Evolutionary conservation across 1,140 invertebrate species (phyloP), one percentile per base, ranked within the genome.

Genomic region (Palaemon carinicauda): DNA sequence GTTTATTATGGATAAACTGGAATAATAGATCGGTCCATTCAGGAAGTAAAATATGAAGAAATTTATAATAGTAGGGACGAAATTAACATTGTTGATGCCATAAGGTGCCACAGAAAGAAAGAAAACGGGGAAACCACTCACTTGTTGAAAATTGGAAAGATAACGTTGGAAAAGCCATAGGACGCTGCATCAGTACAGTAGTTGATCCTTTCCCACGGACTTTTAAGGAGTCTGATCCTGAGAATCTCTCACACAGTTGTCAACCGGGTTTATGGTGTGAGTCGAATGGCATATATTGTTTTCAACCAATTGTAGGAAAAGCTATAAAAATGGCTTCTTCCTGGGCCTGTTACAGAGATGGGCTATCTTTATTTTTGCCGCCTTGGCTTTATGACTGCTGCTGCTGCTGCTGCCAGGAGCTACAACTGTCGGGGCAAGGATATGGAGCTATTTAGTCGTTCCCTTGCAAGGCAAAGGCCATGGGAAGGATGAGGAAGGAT

Each of bases 251-350:
- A 80, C 77, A 73, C 56, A 74, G 84, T 85, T 85, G 82, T 79
- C 74, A 69, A 60, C 60, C 29, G 41, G 71, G 75, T 74, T 82
- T 85, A 85, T 85, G 75, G 82, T 31, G 82, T 51, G 74, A 21
- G 74, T 78, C 82, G 75, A 85, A 79, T 79, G 82, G 82, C 75
- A 79, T 51, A 79, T 79, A 86, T 86, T 86, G 77, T 80, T 86
- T 74, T 73, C 65, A 86, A 79, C 75, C 84, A 86, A 86, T 86
- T 86, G 84, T 86, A 50, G 21, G 75, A 31, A 79, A 69, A 77
- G 50, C 51, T 29, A 73, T 73, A 71, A 79, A 80, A 86, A 50
- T 27, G 54, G 60, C 54, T 29, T 51, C 73, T 80, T 19, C 51
- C 15, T n/a, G 10, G 77, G 71, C 53, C 60, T 78, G 56, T 50